A percentile compares a stretch with the other conserved stretches of the same genome.
Conservation (phyloP, 2,113 vertebrate genomes). For the Etheostoma cragini region DNA sequence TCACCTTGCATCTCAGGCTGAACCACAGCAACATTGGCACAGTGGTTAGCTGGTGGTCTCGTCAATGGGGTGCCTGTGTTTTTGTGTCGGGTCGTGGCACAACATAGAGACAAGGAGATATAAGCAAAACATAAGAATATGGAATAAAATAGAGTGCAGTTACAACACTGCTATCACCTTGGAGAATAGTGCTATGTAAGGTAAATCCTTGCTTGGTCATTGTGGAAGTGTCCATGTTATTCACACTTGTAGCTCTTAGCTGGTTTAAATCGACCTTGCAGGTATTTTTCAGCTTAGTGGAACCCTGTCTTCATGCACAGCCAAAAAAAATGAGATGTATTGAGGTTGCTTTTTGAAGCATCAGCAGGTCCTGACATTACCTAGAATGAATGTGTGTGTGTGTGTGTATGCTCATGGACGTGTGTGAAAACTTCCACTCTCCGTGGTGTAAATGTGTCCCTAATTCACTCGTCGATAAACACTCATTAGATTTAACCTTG, state of each 20-base stretch:
- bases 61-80: not conserved
- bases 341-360: constrained; percentile 43
- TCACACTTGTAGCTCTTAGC: not conserved
- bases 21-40: not conserved
- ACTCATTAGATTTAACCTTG: constrained; percentile 66
- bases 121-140: not conserved
- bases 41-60: not conserved
- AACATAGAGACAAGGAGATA: not conserved
- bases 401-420: not conserved
- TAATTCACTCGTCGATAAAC: constrained; percentile 51
- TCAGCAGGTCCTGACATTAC: constrained; percentile 43
- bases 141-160: not conserved
- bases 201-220: not conserved
- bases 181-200: not conserved
- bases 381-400: constrained; percentile 1
- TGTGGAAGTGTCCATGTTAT: not conserved
- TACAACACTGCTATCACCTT: not conserved
- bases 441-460: constrained; percentile 28
- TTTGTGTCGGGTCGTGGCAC: not conserved
- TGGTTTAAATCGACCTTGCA: constrained; percentile 5
- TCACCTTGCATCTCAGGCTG: constrained; percentile 3
- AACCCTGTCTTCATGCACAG: not conserved
- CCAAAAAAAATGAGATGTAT: constrained; percentile 41
- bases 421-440: constrained; percentile 22
- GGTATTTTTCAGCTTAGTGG: constrained; percentile 3